A percentile compares a stretch with the other conserved stretches of the same genome.
Evolutionary conservation across 2,797 vertebrate species (phyloP).

Genomic region (Scarus forsteni): DNA sequence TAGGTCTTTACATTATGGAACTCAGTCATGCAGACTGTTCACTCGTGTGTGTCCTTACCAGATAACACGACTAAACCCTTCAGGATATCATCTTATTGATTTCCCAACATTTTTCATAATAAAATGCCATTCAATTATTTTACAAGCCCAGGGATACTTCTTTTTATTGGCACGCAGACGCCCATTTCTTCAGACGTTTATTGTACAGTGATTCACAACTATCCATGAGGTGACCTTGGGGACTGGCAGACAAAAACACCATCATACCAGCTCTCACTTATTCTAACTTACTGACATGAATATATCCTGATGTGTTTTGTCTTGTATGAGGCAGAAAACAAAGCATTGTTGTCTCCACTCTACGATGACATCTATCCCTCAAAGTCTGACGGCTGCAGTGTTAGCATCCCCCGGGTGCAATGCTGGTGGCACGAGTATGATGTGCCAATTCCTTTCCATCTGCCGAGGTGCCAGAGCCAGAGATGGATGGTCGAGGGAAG

Average conservation of each 20-base stretch:
- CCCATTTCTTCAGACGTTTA: background rate
- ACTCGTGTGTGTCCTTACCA: background rate
- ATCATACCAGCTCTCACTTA: background rate
- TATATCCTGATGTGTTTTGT: constrained; percentile 19
- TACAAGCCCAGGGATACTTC: background rate
- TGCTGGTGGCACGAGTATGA: constrained; percentile 65
- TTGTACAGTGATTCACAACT: background rate
- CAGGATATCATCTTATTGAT: constrained; percentile 11
- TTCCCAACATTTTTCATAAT: background rate
- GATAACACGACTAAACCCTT: constrained; percentile 3
- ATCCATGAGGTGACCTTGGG: constrained; percentile 14
- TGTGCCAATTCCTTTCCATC: constrained; percentile 67
- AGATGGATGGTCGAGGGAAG: constrained; percentile 61
- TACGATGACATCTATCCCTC: constrained; percentile 48
- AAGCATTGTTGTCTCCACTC: constrained; percentile 22
- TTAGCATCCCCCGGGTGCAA: constrained; percentile 56
- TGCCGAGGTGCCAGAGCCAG: constrained; percentile 53
- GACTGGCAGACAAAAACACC: constrained; percentile 16
- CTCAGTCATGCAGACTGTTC: constrained; percentile 22
- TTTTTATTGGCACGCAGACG: constrained; percentile 6
- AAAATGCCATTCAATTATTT: constrained; percentile 2
- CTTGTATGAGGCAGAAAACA: constrained; percentile 12
- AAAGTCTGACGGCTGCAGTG: constrained; percentile 45
- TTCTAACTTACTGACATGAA: background rate
- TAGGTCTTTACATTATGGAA: constrained; percentile 36